phyloP scores from a whole-genome alignment of 2,797 vertebrate genomes.

The Lithobates sylvaticus region DNA sequence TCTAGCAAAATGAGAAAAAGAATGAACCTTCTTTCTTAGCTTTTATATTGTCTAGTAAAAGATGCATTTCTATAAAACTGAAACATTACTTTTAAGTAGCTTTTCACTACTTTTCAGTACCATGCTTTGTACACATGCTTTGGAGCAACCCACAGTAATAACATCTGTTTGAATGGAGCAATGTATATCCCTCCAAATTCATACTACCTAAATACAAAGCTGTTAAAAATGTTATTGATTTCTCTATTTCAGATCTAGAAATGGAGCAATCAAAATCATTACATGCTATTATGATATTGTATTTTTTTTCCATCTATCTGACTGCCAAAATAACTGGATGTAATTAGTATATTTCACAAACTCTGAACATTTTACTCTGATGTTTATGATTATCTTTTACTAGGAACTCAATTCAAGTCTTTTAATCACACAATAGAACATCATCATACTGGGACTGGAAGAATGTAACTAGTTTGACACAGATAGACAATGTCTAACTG shows the following conservation, averaged over 20 bases:
- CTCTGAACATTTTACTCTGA: conserved; percentile 8
- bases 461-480: conserved; percentile 3
- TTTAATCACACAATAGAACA: not conserved
- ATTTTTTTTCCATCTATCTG: not conserved
- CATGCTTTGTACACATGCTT: too few species aligned
- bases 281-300: conserved; percentile 18
- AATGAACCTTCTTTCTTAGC: too few species aligned
- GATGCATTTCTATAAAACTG: too few species aligned
- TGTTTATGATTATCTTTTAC: conserved; percentile 3
- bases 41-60: too few species aligned
- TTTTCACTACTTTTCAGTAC: too few species aligned
- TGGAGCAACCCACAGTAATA: not conserved
- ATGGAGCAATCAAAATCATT: conserved; percentile 29
- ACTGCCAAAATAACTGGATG: conserved; percentile 14
- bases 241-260: conserved; percentile 25
- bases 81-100: too few species aligned
- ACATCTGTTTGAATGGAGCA: not conserved
- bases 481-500: not conserved
- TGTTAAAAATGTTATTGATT: conserved; percentile 35
- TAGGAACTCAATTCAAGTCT: conserved; percentile 7
- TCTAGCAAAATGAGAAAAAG: too few species aligned
- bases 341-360: conserved; percentile 17
- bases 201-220: not conserved
- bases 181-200: not conserved
- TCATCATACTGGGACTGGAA: not conserved